Percentiles rank a stretch among this genome's conserved stretches.
Conservation (phyloP, 2,888 invertebrate genomes). For the Drosophila longiperda region DNA sequence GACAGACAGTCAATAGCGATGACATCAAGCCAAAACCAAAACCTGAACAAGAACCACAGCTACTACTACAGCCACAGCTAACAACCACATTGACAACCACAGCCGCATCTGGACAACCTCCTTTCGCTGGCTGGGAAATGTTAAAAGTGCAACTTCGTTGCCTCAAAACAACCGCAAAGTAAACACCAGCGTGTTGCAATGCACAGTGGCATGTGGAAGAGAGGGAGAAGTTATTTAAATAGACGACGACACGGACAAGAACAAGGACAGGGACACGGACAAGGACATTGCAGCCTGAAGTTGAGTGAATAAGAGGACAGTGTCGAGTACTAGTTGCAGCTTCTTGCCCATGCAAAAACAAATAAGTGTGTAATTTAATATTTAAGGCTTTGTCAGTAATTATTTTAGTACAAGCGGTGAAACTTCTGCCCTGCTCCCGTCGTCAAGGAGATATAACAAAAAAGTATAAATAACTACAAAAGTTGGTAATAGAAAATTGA, state of each 20-base stretch:
- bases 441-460: conserved; percentile 25
- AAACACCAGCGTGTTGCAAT: conserved; percentile 73
- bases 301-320: conserved; percentile 28
- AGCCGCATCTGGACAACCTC: conserved; percentile 19
- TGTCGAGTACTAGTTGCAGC: conserved; percentile 45
- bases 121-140: conserved; percentile 50
- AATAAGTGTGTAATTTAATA: conserved; percentile 81
- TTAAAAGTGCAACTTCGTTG: conserved; percentile 77
- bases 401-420: conserved; percentile 64
- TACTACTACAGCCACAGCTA: not conserved
- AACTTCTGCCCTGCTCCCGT: conserved; percentile 42
- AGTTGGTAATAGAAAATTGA: conserved; percentile 20
- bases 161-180: conserved; percentile 81
- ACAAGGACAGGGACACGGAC: conserved; percentile 59
- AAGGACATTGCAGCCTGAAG: conserved; percentile 65
- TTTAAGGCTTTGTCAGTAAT: conserved; percentile 77
- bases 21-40: conserved; percentile 27
- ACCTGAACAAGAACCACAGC: not conserved
- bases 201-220: conserved; percentile 20
- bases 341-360: conserved; percentile 56
- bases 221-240: conserved; percentile 65
- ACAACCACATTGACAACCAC: not conserved
- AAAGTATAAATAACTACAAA: not conserved
- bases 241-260: conserved; percentile 62
- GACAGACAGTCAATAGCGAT: conserved; percentile 27